These are phyloP conservation scores for Erpornis zantholeuca DNA, from an alignment of 2,113 vertebrate genomes.

Conservation along the genomic window DNA sequence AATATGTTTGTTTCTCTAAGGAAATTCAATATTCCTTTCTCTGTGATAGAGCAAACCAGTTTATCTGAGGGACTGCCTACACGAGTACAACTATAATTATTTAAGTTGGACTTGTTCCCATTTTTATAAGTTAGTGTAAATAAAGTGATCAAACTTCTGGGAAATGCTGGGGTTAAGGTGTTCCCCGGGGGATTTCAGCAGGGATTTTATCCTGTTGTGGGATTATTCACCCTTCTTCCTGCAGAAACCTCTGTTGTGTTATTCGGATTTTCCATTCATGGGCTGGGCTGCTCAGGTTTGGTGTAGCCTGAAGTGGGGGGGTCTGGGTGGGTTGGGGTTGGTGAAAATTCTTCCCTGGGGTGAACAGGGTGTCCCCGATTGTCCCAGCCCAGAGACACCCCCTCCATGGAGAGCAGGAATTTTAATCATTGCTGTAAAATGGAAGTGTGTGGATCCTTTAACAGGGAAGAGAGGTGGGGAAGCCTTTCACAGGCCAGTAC, in stretches of 20 bases:
- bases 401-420: not conserved
- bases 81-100: not conserved
- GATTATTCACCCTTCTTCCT: not conserved
- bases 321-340: not conserved
- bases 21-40: conserved; percentile 65
- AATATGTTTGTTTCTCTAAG: conserved; percentile 52
- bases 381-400: not conserved
- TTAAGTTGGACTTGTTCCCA: not conserved
- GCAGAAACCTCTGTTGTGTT: not conserved
- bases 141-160: not conserved
- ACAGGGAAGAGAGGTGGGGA: no score
- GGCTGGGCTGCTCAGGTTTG: not conserved
- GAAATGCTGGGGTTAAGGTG: not conserved
- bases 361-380: not conserved
- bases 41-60: not conserved
- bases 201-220: not conserved
- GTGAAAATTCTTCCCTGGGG: not conserved
- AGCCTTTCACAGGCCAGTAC: not conserved
- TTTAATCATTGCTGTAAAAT: not conserved
- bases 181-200: not conserved
- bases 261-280: not conserved
- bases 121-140: conserved; percentile 21
- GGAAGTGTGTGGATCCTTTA: not conserved
- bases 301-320: not conserved
- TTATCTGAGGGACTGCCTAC: not conserved